These are phyloP conservation scores for Zhengitettix transpicula DNA, from an alignment of 2,888 invertebrate genomes.

Conservation along the genomic window DNA sequence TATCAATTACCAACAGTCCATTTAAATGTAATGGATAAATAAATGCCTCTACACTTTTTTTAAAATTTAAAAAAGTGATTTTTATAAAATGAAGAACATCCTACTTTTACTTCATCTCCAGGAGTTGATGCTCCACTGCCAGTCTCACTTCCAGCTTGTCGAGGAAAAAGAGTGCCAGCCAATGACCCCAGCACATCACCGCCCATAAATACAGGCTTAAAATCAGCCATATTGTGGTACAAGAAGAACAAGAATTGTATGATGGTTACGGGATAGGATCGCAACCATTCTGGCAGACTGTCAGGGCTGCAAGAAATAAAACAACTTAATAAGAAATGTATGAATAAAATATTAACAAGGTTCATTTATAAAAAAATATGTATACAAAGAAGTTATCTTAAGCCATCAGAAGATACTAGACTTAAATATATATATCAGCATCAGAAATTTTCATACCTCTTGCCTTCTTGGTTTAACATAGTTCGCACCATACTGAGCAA, in stretches of 20 bases:
- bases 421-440: too few species aligned
- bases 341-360: not conserved
- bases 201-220: conserved; percentile 81
- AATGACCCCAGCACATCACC: conserved; percentile 77
- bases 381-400: too few species aligned
- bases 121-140: conserved; percentile 71
- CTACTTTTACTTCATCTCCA: conserved; percentile 35
- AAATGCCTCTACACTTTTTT: too few species aligned
- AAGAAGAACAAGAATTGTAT: conserved; percentile 82
- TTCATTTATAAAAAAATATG: not conserved
- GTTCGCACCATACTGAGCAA: conserved; percentile 71
- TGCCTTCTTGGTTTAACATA: conserved; percentile 41
- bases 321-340: not conserved
- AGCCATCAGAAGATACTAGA: too few species aligned
- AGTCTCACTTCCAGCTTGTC: conserved; percentile 37
- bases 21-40: too few species aligned
- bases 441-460: conserved; percentile 10
- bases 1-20: too few species aligned
- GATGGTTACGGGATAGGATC: conserved; percentile 64
- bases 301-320: conserved; percentile 20
- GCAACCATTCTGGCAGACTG: conserved; percentile 51
- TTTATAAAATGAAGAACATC: not conserved
- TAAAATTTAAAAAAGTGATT: too few species aligned
- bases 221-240: conserved; percentile 89
- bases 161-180: conserved; percentile 72